phyloP scores from a whole-genome alignment of 2,888 invertebrate genomes.

The Lasioglossum leucozonium region DNA sequence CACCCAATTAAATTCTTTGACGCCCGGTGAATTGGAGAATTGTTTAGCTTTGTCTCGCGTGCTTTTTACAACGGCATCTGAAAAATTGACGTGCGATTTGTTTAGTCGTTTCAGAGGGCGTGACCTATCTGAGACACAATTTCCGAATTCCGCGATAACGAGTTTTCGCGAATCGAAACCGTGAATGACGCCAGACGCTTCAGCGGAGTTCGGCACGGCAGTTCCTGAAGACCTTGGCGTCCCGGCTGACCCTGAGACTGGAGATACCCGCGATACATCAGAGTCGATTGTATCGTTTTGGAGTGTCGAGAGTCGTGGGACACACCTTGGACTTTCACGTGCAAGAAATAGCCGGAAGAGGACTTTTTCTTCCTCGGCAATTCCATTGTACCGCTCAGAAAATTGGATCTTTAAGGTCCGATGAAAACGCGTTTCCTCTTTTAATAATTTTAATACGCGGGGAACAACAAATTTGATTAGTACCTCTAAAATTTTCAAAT shows the following conservation, averaged over 20 bases:
- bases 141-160: neutral
- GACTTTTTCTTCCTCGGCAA: neutral
- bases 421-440: too few relatives aligned
- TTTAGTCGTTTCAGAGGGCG: too few relatives aligned
- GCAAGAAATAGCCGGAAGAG: neutral
- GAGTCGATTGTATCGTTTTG: neutral
- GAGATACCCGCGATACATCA: neutral
- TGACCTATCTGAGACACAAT: neutral
- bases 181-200: neutral
- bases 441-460: too few relatives aligned
- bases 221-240: neutral
- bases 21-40: too few relatives aligned
- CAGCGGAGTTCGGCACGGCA: neutral
- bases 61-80: too few relatives aligned
- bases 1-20: too few relatives aligned
- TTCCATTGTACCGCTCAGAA: neutral
- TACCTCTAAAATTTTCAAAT: too few relatives aligned
- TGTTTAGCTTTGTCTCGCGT: too few relatives aligned
- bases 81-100: too few relatives aligned
- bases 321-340: neutral
- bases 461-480: too few relatives aligned
- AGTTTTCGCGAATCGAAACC: neutral
- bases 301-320: neutral
- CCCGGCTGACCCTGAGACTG: neutral
- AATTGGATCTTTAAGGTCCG: neutral